These are phyloP conservation scores for Scyliorhinus canicula DNA, from an alignment of 2,797 vertebrate species.

Conservation along the genomic window DNA sequence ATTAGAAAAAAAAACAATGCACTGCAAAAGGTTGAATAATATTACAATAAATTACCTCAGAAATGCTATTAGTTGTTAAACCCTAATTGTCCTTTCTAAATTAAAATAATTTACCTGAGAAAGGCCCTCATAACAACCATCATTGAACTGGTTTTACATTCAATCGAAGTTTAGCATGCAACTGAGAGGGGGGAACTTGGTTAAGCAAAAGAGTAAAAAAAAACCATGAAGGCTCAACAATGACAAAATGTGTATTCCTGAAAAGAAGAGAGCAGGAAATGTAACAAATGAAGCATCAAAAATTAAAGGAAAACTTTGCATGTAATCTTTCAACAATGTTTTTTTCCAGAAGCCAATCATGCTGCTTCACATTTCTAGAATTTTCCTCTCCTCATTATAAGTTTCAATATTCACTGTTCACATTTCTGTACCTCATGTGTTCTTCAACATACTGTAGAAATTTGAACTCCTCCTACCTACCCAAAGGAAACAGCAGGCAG, in stretches of 20 bases:
- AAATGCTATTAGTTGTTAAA: slow-evolving; percentile 24
- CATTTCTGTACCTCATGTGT: neutral
- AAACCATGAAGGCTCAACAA: neutral
- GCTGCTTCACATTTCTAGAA: neutral
- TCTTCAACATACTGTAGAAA: neutral
- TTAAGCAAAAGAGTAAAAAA: neutral
- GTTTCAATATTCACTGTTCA: neutral
- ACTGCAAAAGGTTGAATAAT: neutral
- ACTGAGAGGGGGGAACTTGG: neutral
- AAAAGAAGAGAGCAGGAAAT: neutral
- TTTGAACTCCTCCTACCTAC: neutral
- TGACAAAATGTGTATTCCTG: neutral
- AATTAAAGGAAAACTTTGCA: neutral
- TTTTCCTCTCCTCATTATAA: neutral
- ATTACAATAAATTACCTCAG: slow-evolving; percentile 34
- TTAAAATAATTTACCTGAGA: neutral
- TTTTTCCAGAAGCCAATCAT: neutral
- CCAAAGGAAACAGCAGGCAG: neutral
- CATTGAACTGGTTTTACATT: neutral
- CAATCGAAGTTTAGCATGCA: neutral
- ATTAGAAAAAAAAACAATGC: slow-evolving; percentile 11
- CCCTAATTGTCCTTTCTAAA: neutral
- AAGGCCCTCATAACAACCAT: neutral
- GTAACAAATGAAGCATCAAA: neutral
- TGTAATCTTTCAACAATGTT: neutral